Percentiles rank a stretch among this genome's conserved stretches.
phyloP scores from a whole-genome alignment of 2,888 invertebrate genomes.

The Cenopis cana region DNA sequence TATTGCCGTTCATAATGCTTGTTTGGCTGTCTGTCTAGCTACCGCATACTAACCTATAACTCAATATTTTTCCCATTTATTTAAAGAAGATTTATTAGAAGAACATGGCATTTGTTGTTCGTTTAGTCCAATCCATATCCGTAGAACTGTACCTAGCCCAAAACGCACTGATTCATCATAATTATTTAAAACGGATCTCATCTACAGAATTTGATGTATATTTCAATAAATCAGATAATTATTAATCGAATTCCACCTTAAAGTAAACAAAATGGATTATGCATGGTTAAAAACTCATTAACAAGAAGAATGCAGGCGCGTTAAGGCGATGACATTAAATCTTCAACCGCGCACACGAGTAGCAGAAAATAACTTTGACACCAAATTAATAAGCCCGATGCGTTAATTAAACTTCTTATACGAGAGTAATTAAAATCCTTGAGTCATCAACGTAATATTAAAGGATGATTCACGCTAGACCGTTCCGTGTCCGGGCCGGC shows the following conservation, averaged over 20 bases:
- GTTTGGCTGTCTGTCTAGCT: background rate
- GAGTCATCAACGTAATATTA: constrained; percentile 4
- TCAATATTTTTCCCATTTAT: background rate
- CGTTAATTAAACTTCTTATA: constrained; percentile 21
- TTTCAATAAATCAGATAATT: background rate
- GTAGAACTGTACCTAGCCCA: too few species aligned
- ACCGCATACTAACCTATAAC: background rate
- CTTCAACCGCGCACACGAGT: constrained; percentile 10
- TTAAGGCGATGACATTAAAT: constrained; percentile 17
- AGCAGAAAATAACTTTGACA: constrained; percentile 31
- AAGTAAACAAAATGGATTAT: constrained; percentile 22
- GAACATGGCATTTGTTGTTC: too few species aligned
- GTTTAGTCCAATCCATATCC: too few species aligned
- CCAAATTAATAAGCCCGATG: constrained; percentile 28
- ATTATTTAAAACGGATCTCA: too few species aligned
- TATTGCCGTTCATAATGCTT: background rate
- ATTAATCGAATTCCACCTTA: background rate
- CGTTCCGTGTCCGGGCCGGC: too few species aligned
- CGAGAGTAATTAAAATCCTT: constrained; percentile 15
- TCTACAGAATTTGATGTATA: background rate
- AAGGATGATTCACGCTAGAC: too few species aligned
- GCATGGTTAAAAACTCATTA: constrained; percentile 30
- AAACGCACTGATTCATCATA: too few species aligned
- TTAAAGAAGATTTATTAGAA: too few species aligned
- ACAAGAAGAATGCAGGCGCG: constrained; percentile 5